Evolutionary conservation across 2,888 invertebrate species (phyloP).

Genomic region (Prosapia bicincta): DNA sequence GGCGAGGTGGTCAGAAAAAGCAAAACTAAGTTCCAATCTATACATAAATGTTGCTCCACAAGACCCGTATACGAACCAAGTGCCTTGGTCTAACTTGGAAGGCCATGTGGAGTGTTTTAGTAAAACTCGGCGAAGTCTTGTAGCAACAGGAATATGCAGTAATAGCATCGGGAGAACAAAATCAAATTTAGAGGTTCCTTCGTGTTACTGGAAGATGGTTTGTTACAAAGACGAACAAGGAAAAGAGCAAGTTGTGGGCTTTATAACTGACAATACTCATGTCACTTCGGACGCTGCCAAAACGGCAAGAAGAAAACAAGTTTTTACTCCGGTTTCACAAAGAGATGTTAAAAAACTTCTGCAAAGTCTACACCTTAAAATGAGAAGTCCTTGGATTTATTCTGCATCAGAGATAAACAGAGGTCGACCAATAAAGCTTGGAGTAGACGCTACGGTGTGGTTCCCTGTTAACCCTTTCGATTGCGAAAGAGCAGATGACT

Average conservation of each 20-base stretch:
- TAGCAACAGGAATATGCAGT: conserved; percentile 23
- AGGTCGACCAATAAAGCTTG: conserved; percentile 6
- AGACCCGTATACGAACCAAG: conserved; percentile 22
- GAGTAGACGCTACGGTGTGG: conserved; percentile 16
- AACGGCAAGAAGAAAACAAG: conserved; percentile 2
- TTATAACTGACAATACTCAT: conserved; percentile 17
- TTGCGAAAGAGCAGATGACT: conserved; percentile 8
- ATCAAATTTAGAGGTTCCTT: conserved; percentile 18
- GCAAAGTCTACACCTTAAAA: not conserved
- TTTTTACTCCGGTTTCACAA: conserved; percentile 21
- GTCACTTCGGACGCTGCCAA: not conserved
- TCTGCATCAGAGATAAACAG: conserved; percentile 6
- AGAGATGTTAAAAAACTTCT: conserved; percentile 8
- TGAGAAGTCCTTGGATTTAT: conserved; percentile 19
- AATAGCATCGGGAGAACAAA: not conserved
- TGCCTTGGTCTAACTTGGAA: conserved; percentile 27
- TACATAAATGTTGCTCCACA: conserved; percentile 32
- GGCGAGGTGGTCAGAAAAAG: conserved; percentile 29
- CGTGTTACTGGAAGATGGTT: conserved; percentile 32
- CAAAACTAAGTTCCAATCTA: conserved; percentile 17
- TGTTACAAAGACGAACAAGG: conserved; percentile 29
- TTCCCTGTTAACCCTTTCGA: conserved; percentile 23
- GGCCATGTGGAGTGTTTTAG: conserved; percentile 27
- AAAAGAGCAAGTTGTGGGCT: conserved; percentile 29
- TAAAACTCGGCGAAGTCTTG: conserved; percentile 15